phyloP scores from a whole-genome alignment of 2,888 invertebrate species.

The Prenolepis imparis region DNA sequence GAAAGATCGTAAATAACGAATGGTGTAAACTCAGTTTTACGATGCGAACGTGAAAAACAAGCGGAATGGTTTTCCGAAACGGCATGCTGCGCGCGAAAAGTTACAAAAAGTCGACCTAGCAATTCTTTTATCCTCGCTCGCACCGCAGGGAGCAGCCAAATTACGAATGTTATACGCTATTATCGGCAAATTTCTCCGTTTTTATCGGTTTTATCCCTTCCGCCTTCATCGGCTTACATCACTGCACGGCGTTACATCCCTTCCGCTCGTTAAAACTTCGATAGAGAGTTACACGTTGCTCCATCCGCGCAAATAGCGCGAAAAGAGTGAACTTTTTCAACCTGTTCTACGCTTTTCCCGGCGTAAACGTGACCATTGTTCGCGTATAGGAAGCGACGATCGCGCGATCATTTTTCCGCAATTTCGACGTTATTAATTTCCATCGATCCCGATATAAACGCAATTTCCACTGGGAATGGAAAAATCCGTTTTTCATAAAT shows the following conservation, averaged over 20 bases:
- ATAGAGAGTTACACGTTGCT: background rate
- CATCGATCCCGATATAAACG: constrained; percentile 28
- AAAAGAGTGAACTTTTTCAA: constrained; percentile 21
- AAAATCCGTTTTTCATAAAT: background rate
- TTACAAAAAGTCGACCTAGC: background rate
- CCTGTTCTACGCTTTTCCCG: constrained; percentile 3
- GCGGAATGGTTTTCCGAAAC: background rate
- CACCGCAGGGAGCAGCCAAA: background rate
- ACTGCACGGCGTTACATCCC: background rate
- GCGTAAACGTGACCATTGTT: constrained; percentile 3
- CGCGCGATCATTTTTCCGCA: background rate
- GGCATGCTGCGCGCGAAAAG: background rate
- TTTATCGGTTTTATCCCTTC: constrained; percentile 3
- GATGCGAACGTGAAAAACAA: constrained; percentile 10
- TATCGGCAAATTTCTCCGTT: constrained; percentile 25
- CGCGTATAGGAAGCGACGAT: background rate
- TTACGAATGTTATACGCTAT: constrained; percentile 20
- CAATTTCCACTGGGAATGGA: background rate
- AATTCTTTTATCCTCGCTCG: background rate
- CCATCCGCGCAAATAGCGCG: constrained; percentile 10
- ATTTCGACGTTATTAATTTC: constrained; percentile 22
- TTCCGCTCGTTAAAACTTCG: constrained; percentile 34
- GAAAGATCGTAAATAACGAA: background rate
- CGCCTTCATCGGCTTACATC: too few species aligned
- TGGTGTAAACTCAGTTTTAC: background rate